These are phyloP conservation scores for Antennarius maculatus DNA, from an alignment of 2,797 vertebrate species.

Conservation along the genomic window DNA sequence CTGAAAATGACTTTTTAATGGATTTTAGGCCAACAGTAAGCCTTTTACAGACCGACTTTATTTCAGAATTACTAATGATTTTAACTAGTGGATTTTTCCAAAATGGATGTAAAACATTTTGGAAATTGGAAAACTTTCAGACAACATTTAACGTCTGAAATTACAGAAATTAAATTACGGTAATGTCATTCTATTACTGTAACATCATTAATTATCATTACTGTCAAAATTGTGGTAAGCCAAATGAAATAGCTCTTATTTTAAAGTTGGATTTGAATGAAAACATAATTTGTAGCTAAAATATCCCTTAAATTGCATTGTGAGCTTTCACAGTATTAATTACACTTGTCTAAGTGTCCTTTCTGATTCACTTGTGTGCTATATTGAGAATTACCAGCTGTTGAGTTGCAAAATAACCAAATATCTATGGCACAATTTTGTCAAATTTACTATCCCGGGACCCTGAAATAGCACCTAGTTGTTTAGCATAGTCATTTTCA, in stretches of 20 bases:
- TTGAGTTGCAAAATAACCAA: conserved; percentile 1
- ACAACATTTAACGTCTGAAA: background rate
- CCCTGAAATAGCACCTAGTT: background rate
- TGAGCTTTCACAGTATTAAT: background rate
- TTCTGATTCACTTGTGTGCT: background rate
- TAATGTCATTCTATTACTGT: no score
- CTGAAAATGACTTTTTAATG: conserved; percentile 16
- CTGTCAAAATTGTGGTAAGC: background rate
- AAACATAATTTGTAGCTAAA: conserved; percentile 14
- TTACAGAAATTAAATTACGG: conserved; percentile 9
- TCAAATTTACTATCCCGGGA: background rate
- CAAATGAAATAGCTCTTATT: background rate
- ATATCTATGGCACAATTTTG: background rate
- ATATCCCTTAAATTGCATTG: background rate
- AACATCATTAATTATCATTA: conserved; percentile 2
- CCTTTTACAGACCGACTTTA: conserved; percentile 24
- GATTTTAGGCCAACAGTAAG: conserved; percentile 26
- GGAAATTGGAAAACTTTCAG: conserved; percentile 20
- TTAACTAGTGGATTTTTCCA: conserved; percentile 5
- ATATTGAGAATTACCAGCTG: no score
- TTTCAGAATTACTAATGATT: conserved; percentile 23
- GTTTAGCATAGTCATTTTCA: conserved; percentile 15
- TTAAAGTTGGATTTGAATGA: conserved; percentile 7
- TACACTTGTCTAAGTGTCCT: background rate
- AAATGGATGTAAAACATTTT: conserved; percentile 9